Evolutionary conservation across 1,140 invertebrate genomes (phyloP), one percentile per base, ranked within the genome.

Genomic region (Procambarus virginalis): DNA sequence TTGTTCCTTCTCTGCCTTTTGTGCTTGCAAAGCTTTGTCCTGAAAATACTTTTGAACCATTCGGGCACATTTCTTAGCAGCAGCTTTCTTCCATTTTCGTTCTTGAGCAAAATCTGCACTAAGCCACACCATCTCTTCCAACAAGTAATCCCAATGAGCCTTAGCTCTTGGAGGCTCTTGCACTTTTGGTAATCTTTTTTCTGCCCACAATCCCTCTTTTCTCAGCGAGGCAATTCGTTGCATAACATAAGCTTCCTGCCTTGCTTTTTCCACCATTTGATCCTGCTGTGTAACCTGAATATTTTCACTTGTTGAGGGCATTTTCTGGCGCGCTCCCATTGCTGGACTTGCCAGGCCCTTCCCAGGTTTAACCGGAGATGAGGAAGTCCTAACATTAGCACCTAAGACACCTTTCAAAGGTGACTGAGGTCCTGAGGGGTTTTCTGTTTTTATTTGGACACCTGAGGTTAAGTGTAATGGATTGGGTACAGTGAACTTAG

Each of bases 111-210:
- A 99, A 94, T 99, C 99, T 34, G 97, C 97, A 64, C 98, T 97
- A 82, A 99, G 95, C 99, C 99, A 99, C 46, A 97, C 96, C 97
- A 99, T 99, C 94, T 99, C 99, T 94, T 99, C 99, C 12, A 99
- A 94, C 79, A 99, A 95, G 94, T 99, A 99, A 94, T 99, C 99
- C 98, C 98, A 99, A 94, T 99, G 99, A n/a, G 97, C 96, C 95
- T 99, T 99, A 22, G 96, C 95, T 92, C 98, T 95, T 73, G 96
- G 95, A 86, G 98, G 97, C 94, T 99, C 98, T 93, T 98, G 96
- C 46, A 98, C 95, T 95, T 99, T 98, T 3, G 98, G 98, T 93
- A 99, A 95, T 91, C 98, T 95, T 93, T 97, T 96, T 93, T 98
- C 97, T 76, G 97, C 96, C 98, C 98, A 99, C 92, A 99, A 94